Percentiles rank a stretch among this genome's conserved stretches.
Conservation (phyloP, 2,888 invertebrate genomes). For the Eilema depressum region DNA sequence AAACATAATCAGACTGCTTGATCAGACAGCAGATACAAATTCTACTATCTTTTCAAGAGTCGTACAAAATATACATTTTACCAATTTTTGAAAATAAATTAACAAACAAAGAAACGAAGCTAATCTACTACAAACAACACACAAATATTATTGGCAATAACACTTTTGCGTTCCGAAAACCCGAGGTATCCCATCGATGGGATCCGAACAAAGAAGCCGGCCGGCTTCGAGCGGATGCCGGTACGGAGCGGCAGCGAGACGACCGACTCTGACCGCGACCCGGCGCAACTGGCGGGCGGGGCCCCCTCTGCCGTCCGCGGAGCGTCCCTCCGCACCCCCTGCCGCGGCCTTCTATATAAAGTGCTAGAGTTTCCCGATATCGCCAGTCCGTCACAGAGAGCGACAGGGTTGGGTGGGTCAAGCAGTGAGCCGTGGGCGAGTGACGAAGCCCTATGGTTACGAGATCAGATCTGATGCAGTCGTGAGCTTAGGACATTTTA, state of each 20-base stretch:
- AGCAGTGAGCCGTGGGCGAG: slow-evolving; percentile 79
- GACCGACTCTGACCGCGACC: slow-evolving; percentile 61
- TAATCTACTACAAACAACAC: slow-evolving; percentile 7
- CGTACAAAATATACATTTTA: slow-evolving; percentile 41
- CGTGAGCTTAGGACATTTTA: slow-evolving; percentile 77
- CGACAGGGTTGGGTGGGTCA: slow-evolving; percentile 84
- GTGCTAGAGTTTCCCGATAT: slow-evolving; percentile 68
- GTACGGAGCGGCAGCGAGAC: slow-evolving; percentile 62
- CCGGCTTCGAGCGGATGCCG: slow-evolving; percentile 68
- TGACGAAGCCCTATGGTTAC: slow-evolving; percentile 84
- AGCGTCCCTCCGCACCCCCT: slow-evolving; percentile 73
- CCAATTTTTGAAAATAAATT: slow-evolving; percentile 40
- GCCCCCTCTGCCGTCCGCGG: slow-evolving; percentile 77
- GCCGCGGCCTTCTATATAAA: slow-evolving; percentile 82
- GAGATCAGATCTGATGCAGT: slow-evolving; percentile 86
- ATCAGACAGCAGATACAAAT: slow-evolving; percentile 9
- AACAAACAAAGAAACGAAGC: slow-evolving; percentile 27
- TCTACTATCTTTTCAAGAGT: background rate
- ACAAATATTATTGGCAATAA: slow-evolving; percentile 16
- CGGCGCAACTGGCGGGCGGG: slow-evolving; percentile 80
- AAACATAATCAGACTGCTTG: slow-evolving; percentile 37
- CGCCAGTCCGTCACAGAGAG: slow-evolving; percentile 84
- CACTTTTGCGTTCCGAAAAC: slow-evolving; percentile 40
- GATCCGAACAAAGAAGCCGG: slow-evolving; percentile 83
- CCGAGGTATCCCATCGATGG: slow-evolving; percentile 51